Base-by-base conservation (phyloP, 2,888 invertebrate genomes). In the Torymus tubicola region DNA sequence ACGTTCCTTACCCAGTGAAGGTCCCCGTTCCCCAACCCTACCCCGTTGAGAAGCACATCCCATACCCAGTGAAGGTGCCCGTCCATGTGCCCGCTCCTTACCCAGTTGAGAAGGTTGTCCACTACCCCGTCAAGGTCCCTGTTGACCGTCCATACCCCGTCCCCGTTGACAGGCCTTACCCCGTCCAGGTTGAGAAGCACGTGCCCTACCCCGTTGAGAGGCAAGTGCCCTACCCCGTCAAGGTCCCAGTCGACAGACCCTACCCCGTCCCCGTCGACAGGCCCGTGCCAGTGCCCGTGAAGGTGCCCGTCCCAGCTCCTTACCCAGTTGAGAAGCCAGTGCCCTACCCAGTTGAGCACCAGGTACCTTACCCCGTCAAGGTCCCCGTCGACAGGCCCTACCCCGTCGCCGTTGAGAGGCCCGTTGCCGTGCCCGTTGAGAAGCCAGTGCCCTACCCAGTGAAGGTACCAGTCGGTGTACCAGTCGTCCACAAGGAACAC, bases 1-100 rank as follows among this genome's bases (percentile, higher is more conserved):
- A 94, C 89, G 91, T 96, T 14, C 96, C 94, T 55, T 93, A 94
- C 89, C 95, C 95, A 86, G 95, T 96, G 16, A 95, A 95, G 92
- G 95, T 95, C 68, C 94, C 92, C 82, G 95, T 95, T 78, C 90
- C 90, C 2, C 89, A 90, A 65, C 95, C 96, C 85, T 96, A 96
- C 92, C 96, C 96, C 87, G 94, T 94, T 60, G 95, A 95, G 90
- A 95, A 95, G 57, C 94, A 93, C 89, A 94, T 95, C 3, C 95
- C 96, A 0, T 94, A 95, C 87, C 95, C 96, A 87, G 95, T 96
- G 85, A 91, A 94, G 94, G 90, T 95, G 94, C 83, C 95, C 95
- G 81, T 87, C 2, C 85, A 86, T 16, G 83, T 84, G 91, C 95
- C 95, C 68, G 94, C 94, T 1, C 93, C 92, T 81, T 90, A 91